Evolutionary conservation across 2,888 invertebrate genomes (phyloP).

Genomic region (Arge pagana): DNA sequence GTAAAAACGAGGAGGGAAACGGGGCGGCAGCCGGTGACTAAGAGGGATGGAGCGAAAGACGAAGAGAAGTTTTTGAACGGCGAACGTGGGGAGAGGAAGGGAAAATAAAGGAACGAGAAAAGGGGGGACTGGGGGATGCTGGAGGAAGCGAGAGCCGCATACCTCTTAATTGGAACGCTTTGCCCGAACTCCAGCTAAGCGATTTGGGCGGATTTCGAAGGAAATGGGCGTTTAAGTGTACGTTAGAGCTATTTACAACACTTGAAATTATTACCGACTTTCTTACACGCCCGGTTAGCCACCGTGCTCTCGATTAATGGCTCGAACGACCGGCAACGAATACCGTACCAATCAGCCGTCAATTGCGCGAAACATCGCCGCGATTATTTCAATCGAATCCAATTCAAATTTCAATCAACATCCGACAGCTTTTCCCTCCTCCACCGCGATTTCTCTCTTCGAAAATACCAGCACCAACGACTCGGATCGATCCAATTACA

Average conservation of each 20-base stretch:
- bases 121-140: conserved; percentile 42
- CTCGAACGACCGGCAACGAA: background rate
- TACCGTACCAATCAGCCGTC: conserved; percentile 2
- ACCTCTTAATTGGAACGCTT: conserved; percentile 58
- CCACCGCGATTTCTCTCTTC: too few species aligned
- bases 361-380: conserved; percentile 7
- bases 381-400: background rate
- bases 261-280: conserved; percentile 19
- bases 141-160: conserved; percentile 53
- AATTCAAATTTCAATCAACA: too few species aligned
- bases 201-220: conserved; percentile 55
- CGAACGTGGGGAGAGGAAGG: conserved; percentile 25
- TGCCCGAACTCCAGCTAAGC: conserved; percentile 43
- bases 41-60: conserved; percentile 22
- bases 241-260: conserved; percentile 45
- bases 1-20: conserved; percentile 21
- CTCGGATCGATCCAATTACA: too few species aligned
- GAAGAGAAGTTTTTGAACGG: conserved; percentile 13
- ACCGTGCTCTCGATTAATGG: conserved; percentile 7
- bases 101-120: conserved; percentile 11
- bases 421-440: too few species aligned
- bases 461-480: too few species aligned
- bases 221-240: conserved; percentile 55
- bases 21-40: conserved; percentile 12
- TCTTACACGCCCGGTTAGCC: conserved; percentile 12